Evolutionary conservation across 1,140 invertebrate species (phyloP).

Genomic region (Metopolophium dirhodum): DNA sequence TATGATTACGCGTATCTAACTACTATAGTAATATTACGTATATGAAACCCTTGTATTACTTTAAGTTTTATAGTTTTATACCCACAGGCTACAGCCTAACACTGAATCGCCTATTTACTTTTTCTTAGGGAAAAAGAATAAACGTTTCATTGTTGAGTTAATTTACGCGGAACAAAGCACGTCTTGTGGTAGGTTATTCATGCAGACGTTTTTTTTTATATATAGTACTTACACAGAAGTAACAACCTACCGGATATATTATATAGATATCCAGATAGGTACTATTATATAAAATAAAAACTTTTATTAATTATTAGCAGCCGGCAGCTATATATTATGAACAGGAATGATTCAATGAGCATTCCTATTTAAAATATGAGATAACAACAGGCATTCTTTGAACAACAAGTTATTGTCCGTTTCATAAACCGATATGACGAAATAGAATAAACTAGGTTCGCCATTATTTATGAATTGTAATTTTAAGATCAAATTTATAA

Average conservation of each 20-base stretch:
- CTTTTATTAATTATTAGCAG: background rate
- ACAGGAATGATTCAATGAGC: background rate
- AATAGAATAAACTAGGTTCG: background rate
- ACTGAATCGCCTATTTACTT: background rate
- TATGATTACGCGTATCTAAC: too few species aligned
- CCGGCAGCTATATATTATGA: background rate
- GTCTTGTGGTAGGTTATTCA: background rate
- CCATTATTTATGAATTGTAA: background rate
- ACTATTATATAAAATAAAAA: constrained; percentile 11
- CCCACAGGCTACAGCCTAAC: background rate
- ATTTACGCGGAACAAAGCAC: background rate
- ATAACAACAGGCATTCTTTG: background rate
- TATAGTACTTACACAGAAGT: background rate
- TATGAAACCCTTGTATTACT: background rate
- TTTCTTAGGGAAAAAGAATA: background rate
- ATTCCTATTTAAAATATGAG: background rate
- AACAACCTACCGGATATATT: background rate
- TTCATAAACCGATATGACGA: background rate
- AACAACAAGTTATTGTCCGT: background rate
- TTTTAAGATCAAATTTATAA: background rate
- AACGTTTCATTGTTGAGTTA: background rate
- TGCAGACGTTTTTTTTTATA: background rate
- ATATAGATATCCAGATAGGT: background rate
- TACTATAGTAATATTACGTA: background rate
- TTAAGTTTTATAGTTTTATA: background rate